A percentile compares a stretch with the other conserved stretches of the same genome.
Conservation (phyloP, 2,888 invertebrate species). For the Dexiosoma caninum region DNA sequence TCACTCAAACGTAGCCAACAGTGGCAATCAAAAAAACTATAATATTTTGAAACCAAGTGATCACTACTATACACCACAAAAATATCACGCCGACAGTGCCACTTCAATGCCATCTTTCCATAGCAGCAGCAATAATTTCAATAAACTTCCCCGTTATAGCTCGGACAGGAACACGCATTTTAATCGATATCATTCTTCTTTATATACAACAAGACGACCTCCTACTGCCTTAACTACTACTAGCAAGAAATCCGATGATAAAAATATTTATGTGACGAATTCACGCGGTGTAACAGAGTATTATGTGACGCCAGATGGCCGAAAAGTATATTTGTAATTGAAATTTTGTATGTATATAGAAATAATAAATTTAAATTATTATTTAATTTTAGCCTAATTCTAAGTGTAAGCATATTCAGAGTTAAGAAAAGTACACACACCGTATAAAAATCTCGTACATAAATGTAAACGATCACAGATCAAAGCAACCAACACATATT, state of each 20-base stretch:
- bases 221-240: conserved; percentile 51
- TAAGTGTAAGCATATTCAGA: no score
- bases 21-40: conserved; percentile 9
- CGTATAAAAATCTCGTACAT: no score
- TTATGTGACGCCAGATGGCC: conserved; percentile 73
- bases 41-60: conserved; percentile 8
- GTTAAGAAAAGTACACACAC: no score
- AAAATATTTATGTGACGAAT: conserved; percentile 76
- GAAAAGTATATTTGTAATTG: conserved; percentile 71
- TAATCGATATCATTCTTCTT: conserved; percentile 66
- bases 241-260: conserved; percentile 67
- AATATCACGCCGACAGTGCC: not conserved
- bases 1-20: conserved; percentile 23
- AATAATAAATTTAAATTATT: no score
- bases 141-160: conserved; percentile 20
- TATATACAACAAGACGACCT: conserved; percentile 35
- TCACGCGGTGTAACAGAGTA: conserved; percentile 74
- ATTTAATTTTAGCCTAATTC: no score
- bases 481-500: no score
- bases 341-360: no score
- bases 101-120: not conserved
- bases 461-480: no score
- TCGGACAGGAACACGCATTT: not conserved
- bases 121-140: not conserved
- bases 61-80: not conserved